These are phyloP conservation scores for Sebastes baramenuke DNA, from an alignment of 2,797 vertebrate genomes.

Conservation along the genomic window DNA sequence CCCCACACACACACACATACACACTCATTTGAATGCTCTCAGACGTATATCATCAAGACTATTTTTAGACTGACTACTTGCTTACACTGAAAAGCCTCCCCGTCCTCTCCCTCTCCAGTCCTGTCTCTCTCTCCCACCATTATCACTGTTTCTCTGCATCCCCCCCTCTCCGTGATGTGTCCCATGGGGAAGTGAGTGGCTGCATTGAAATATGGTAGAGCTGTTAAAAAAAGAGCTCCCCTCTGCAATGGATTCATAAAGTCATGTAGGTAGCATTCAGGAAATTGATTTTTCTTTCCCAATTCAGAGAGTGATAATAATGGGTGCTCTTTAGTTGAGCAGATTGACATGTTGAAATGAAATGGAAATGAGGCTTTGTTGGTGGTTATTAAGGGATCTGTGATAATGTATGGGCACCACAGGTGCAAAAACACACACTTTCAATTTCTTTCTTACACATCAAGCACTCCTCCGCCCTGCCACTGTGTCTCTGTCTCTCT, in stretches of 20 bases:
- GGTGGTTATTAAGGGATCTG: constrained; percentile 22
- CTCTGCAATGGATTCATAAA: constrained; percentile 37
- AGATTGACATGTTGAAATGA: constrained; percentile 45
- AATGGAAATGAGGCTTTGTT: constrained; percentile 35
- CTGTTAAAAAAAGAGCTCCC: constrained; percentile 23
- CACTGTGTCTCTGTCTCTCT: constrained; percentile 23
- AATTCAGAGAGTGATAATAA: constrained; percentile 31
- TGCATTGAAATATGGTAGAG: constrained; percentile 24
- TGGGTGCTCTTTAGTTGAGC: constrained; percentile 13
- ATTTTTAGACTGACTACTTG: constrained; percentile 65
- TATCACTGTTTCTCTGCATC: constrained; percentile 12
- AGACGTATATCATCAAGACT: constrained; percentile 56
- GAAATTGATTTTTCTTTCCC: constrained; percentile 34
- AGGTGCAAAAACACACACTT: constrained; percentile 14
- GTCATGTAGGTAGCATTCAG: constrained; percentile 24
- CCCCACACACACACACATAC: constrained; percentile 6
- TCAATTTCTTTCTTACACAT: constrained; percentile 14
- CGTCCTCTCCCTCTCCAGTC: neutral
- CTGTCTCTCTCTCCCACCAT: constrained; percentile 3
- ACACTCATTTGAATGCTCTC: constrained; percentile 50
- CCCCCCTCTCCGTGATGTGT: constrained; percentile 8
- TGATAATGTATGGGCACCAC: neutral
- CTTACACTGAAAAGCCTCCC: constrained; percentile 50
- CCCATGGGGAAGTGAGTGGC: constrained; percentile 8
- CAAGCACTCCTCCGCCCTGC: constrained; percentile 9